phyloP scores from a whole-genome alignment of 2,797 vertebrate genomes.

The Naso thynnoides region DNA sequence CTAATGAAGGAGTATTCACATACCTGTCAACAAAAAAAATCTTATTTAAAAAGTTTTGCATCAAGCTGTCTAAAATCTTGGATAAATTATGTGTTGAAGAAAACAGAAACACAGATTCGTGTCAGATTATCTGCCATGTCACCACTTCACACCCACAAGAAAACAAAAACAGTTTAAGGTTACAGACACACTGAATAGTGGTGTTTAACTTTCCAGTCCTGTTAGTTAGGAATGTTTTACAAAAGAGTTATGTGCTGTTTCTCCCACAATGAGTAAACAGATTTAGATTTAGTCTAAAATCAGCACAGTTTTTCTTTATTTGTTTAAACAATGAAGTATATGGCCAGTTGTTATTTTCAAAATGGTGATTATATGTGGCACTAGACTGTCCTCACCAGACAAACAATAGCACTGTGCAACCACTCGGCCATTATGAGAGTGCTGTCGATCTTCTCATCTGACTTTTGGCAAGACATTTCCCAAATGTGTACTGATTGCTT shows the following conservation, averaged over 20 bases:
- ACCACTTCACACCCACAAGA: slow-evolving; percentile 14
- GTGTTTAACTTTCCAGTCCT: neutral
- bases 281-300: neutral
- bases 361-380: neutral
- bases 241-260: slow-evolving; percentile 1
- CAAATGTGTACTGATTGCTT: neutral
- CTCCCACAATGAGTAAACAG: neutral
- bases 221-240: neutral
- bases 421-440: neutral
- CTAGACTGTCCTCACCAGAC: neutral
- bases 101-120: slow-evolving; percentile 4
- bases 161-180: slow-evolving; percentile 3
- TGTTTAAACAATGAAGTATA: neutral
- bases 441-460: neutral
- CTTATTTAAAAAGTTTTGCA: slow-evolving; percentile 7
- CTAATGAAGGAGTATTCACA: neutral
- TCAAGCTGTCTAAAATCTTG: neutral
- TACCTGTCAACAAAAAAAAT: neutral
- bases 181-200: neutral
- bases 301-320: neutral
- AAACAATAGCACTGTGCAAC: neutral
- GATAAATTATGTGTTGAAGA: neutral
- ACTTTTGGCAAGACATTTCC: neutral
- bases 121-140: slow-evolving; percentile 6
- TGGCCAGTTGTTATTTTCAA: neutral